These are phyloP conservation scores for Sterrhoptilus dennistouni DNA, from an alignment of 2,113 vertebrate genomes.

Conservation along the genomic window DNA sequence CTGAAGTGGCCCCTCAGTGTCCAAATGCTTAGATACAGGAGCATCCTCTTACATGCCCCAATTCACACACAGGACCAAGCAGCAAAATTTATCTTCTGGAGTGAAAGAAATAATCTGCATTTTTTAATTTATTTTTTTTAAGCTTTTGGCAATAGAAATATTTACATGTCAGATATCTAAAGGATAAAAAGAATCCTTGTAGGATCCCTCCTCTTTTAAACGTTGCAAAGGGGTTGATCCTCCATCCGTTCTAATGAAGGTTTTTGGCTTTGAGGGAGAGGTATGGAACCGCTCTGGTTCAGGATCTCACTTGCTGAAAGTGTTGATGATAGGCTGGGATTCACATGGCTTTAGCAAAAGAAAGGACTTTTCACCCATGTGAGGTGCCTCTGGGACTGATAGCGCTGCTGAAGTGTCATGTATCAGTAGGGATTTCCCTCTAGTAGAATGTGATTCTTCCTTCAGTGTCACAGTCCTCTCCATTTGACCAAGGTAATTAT, in stretches of 20 bases:
- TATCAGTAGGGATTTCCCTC: not conserved
- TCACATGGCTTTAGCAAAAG: not conserved
- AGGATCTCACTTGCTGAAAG: not conserved
- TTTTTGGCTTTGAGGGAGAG: not conserved
- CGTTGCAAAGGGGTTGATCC: not conserved
- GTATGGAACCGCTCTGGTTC: not conserved
- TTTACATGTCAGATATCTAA: not conserved
- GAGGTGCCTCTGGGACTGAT: not conserved
- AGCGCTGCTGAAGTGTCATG: not conserved
- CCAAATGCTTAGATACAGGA: constrained; percentile 29
- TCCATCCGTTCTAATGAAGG: not conserved
- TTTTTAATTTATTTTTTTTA: not conserved
- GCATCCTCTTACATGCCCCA: constrained; percentile 46
- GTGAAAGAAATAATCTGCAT: constrained; percentile 39
- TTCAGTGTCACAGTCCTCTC: not conserved
- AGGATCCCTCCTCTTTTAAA: not conserved
- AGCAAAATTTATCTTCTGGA: constrained; percentile 67
- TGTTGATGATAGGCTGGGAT: not conserved
- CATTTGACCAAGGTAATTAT: not conserved
- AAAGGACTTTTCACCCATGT: not conserved
- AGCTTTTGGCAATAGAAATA: constrained; percentile 12
- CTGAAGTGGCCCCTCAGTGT: not conserved
- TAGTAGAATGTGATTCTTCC: not conserved
- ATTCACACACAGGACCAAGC: constrained; percentile 57
- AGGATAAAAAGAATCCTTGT: not conserved